Percentiles rank a stretch among this genome's conserved stretches.
These are phyloP conservation scores for Melanerpes formicivorus DNA, from an alignment of 2,113 vertebrate genomes.

Conservation along the genomic window DNA sequence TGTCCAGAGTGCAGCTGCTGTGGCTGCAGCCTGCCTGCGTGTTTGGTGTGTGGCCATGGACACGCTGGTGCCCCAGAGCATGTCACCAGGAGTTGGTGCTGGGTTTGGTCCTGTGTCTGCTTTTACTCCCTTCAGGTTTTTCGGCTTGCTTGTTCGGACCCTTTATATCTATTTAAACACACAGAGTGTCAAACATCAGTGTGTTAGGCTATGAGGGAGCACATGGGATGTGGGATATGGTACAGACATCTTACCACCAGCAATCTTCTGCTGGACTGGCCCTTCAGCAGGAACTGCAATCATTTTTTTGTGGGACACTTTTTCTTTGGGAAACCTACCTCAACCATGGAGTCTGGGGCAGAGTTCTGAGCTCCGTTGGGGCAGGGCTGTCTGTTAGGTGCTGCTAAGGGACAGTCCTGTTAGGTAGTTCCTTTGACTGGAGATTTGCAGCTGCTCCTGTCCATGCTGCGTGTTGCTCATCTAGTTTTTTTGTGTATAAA, in stretches of 20 bases:
- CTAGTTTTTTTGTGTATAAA: not conserved
- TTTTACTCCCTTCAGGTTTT: not conserved
- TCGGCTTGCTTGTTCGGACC: not conserved
- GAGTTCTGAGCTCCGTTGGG: not conserved
- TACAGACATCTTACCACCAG: not conserved
- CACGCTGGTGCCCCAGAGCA: rapidly evolving
- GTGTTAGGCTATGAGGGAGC: not conserved
- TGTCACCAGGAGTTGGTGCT: not conserved
- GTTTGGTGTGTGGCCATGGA: not conserved
- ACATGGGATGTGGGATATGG: not conserved
- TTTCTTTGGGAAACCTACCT: not conserved
- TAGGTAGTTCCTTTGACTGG: not conserved
- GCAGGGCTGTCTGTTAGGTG: not conserved
- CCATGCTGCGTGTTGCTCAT: not conserved
- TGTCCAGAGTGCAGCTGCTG: not conserved
- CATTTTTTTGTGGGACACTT: not conserved
- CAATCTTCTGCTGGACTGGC: not conserved
- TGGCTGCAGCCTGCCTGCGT: rapidly evolving
- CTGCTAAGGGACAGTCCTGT: not conserved
- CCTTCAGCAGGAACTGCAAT: not conserved
- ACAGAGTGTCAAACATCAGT: not conserved
- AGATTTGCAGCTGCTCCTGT: not conserved
- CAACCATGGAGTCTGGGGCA: not conserved
- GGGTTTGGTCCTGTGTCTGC: not conserved
- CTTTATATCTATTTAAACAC: not conserved